A percentile compares a stretch with the other conserved stretches of the same genome.
phyloP scores from a whole-genome alignment of 2,888 invertebrate species.

The Spilosoma lubricipeda region DNA sequence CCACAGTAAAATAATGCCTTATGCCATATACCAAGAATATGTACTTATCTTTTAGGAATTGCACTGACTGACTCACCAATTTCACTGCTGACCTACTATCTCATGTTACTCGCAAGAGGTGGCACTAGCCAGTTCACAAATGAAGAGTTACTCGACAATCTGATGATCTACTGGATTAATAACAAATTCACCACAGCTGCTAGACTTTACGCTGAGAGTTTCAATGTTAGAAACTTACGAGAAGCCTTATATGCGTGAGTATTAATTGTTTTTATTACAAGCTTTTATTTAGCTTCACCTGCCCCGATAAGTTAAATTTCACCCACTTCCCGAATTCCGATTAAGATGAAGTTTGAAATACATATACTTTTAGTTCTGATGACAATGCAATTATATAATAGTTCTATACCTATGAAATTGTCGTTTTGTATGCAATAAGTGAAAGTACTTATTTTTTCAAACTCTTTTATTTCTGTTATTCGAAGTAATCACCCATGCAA shows the following conservation, averaged over 20 bases:
- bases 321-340: no score
- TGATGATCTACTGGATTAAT: constrained; percentile 90
- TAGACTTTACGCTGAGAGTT: constrained; percentile 87
- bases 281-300: no score
- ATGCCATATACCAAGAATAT: neutral
- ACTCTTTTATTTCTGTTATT: no score
- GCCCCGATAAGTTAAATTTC: no score
- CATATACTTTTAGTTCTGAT: no score
- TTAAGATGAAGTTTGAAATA: no score
- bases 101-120: constrained; percentile 92
- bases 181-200: constrained; percentile 88
- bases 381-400: no score
- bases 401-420: no score
- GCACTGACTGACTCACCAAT: constrained; percentile 90
- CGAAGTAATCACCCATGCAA: no score
- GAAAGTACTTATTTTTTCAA: no score
- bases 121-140: constrained; percentile 86
- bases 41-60: constrained; percentile 76
- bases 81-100: constrained; percentile 92
- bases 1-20: no score
- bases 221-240: constrained; percentile 51
- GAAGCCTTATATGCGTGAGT: constrained; percentile 12
- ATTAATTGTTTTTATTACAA: neutral
- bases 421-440: no score
- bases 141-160: constrained; percentile 88